A percentile compares a stretch with the other conserved stretches of the same genome.
These are phyloP conservation scores for Hypanus sabinus DNA, from an alignment of 2,113 vertebrate genomes.

Conservation along the genomic window DNA sequence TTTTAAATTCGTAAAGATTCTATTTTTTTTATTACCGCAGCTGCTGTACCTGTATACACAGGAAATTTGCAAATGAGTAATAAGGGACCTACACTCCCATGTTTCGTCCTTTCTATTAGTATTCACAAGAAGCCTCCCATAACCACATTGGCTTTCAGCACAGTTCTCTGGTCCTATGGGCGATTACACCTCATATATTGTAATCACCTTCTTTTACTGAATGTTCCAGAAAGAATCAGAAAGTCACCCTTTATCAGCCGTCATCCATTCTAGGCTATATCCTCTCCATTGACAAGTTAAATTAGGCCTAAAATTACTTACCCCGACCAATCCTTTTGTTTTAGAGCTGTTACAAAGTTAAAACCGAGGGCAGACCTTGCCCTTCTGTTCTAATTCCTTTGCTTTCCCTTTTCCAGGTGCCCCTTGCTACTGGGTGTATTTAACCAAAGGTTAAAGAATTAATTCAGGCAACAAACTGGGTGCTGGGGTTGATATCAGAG, in stretches of 20 bases:
- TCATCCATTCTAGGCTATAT: slow-evolving; percentile 20
- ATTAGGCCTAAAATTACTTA: background rate
- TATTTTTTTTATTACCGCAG: slow-evolving; percentile 21
- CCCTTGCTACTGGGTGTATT: background rate
- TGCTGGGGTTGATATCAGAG: too few species aligned
- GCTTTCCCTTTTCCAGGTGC: background rate
- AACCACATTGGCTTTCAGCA: slow-evolving; percentile 33
- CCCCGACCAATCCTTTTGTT: background rate
- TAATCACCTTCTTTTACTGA: slow-evolving; percentile 36
- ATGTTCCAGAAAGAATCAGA: slow-evolving; percentile 2
- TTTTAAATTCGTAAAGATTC: slow-evolving; percentile 28
- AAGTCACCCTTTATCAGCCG: slow-evolving; percentile 24
- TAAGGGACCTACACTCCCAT: slow-evolving; percentile 10
- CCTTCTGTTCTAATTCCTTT: background rate
- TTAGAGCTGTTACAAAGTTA: background rate
- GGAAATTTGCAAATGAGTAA: slow-evolving; percentile 34
- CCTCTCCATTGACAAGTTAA: too few species aligned
- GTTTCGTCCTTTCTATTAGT: slow-evolving; percentile 31
- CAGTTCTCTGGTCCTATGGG: slow-evolving; percentile 28
- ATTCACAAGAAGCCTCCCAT: slow-evolving; percentile 35
- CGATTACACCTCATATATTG: slow-evolving; percentile 34
- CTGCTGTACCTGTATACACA: background rate
- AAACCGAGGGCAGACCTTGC: background rate
- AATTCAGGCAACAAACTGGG: background rate
- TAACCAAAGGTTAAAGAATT: background rate